Evolutionary conservation across 2,797 vertebrate species (phyloP), one percentile per base, ranked within the genome.

Genomic region (Salarias fasciatus): DNA sequence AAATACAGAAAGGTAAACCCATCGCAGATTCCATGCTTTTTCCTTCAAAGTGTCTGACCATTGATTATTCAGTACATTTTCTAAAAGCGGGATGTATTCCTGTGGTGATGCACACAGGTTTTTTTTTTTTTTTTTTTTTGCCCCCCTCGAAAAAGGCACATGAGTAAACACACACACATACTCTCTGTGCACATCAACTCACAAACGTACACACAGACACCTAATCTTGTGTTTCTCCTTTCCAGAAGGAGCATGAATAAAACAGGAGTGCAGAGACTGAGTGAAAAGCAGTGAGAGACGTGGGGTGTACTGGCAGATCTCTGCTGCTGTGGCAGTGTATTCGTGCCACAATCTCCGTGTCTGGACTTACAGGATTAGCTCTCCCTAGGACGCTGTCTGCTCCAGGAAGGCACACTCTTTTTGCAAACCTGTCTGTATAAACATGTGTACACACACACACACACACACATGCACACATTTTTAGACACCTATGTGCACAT

Each of bases 231-330:
- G 73, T 70, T 77, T 76, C 76, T 79, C 54, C 63, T 74, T 66
- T 84, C 76, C 84, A 79, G 76, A 77, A 85, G 72, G 67, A 70
- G 71, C 76, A 89, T 89, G 80, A 91, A 90, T 91, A 88, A 90
- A 88, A 86, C 82, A 87, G 69, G 73, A 86, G 75, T 70, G 74
- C 67, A 75, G 66, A 68, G 77, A 72, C 81, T 78, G 18, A 24
- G 66, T 51, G 66, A 80, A 78, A 53, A 44, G 77, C 58, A 74
- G 59, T 36, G 72, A 73, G 70, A 71, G 64, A 75, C 57, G 8
- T 28, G 41, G 63, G 63, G 42, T 49, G 48, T 44, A 36, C 72
- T 71, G 53, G 75, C 75, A 67, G 61, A 72, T 73, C 62, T 74
- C 65, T 79, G 64, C 76, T 79, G 79, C 80, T 76, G 79, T 42